Percentiles rank a stretch among this genome's conserved stretches.
These are phyloP conservation scores for Panagrolaimus sp. DNA, from an alignment of 1,140 invertebrate species.

Conservation along the genomic window DNA sequence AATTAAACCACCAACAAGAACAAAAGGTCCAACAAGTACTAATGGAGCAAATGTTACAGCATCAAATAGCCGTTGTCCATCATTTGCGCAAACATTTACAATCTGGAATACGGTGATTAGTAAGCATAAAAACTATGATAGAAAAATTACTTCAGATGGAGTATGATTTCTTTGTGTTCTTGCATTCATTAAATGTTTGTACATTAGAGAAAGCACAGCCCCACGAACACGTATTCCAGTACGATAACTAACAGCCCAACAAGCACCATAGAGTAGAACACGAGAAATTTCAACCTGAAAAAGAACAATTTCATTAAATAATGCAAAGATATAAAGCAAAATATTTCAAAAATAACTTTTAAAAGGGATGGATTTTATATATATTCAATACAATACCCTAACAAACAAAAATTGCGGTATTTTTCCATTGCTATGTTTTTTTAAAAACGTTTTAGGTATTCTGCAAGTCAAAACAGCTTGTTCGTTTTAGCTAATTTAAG, in stretches of 20 bases:
- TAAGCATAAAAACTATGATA: constrained; percentile 17
- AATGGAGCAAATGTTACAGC: constrained; percentile 65
- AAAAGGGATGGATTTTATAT: too few species aligned
- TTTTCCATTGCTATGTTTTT: too few species aligned
- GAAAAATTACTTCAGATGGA: constrained; percentile 64
- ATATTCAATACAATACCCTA: too few species aligned
- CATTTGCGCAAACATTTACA: constrained; percentile 68
- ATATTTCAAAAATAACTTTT: too few species aligned
- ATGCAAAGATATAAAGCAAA: too few species aligned
- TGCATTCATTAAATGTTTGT: constrained; percentile 66
- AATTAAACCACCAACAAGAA: constrained; percentile 63
- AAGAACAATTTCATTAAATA: too few species aligned
- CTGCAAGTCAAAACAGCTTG: too few species aligned
- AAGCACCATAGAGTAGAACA: constrained; percentile 64
- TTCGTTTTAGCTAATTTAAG: too few species aligned
- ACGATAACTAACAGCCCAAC: constrained; percentile 65
- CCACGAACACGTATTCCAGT: constrained; percentile 66
- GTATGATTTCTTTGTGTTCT: constrained; percentile 64
- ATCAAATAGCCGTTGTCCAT: constrained; percentile 68
- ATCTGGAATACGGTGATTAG: too few species aligned
- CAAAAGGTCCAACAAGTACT: constrained; percentile 66
- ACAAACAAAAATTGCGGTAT: too few species aligned
- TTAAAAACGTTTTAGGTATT: too few species aligned
- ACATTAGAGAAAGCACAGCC: constrained; percentile 65
- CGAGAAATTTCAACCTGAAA: constrained; percentile 65